These are phyloP conservation scores for Acrobasis suavella DNA, from an alignment of 2,888 invertebrate species.

Conservation along the genomic window DNA sequence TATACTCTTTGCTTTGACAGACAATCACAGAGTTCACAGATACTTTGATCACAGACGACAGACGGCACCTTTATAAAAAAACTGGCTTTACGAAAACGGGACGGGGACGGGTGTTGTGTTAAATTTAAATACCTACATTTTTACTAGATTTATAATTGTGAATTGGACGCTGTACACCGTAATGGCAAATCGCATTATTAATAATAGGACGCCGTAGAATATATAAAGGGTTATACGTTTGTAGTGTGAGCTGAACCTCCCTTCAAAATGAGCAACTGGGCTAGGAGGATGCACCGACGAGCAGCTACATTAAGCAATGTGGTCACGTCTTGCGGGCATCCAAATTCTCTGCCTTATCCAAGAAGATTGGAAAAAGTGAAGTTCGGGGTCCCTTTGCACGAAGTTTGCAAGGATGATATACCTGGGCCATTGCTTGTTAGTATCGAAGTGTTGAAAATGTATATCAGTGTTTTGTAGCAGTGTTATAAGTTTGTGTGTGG, in stretches of 20 bases:
- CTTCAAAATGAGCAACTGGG: constrained; percentile 92
- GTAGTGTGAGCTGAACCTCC: constrained; percentile 30
- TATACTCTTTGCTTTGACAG: no score
- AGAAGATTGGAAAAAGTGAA: constrained; percentile 95
- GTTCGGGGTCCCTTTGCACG: constrained; percentile 94
- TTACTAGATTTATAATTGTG: not conserved
- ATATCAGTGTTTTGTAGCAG: constrained; percentile 26
- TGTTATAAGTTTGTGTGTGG: constrained; percentile 33
- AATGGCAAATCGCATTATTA: constrained; percentile 6
- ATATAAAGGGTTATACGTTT: constrained; percentile 34
- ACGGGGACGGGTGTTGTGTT: constrained; percentile 10
- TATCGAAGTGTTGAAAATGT: constrained; percentile 39
- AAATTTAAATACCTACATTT: not conserved
- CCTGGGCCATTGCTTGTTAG: constrained; percentile 95
- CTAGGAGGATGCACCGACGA: constrained; percentile 94
- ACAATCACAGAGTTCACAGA: no score
- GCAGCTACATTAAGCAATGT: constrained; percentile 95
- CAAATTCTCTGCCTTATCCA: constrained; percentile 89
- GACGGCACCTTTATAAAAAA: not conserved
- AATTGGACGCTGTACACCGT: not conserved
- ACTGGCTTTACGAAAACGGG: constrained; percentile 3
- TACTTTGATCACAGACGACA: no score
- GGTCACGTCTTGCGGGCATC: constrained; percentile 95
- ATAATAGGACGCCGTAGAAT: constrained; percentile 5
- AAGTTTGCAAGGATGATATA: constrained; percentile 97